Evolutionary conservation across 2,113 vertebrate species (phyloP).

Genomic region (Chionis minor): DNA sequence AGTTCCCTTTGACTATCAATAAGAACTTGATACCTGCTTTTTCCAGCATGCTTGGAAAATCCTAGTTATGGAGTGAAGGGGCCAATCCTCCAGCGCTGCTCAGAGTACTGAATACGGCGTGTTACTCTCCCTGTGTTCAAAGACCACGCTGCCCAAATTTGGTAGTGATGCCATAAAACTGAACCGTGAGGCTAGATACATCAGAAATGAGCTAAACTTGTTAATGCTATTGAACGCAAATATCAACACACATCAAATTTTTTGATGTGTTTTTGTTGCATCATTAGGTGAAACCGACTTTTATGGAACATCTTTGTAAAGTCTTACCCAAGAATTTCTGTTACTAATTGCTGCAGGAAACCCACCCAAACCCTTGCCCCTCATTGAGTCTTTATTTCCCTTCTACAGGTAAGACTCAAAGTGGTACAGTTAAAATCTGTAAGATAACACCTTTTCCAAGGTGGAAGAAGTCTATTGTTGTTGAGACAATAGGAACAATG

Average conservation of each 20-base stretch:
- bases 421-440: background rate
- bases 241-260: background rate
- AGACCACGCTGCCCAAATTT: background rate
- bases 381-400: background rate
- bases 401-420: background rate
- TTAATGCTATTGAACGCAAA: too few relatives aligned
- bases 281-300: background rate
- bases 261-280: background rate
- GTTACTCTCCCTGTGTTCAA: background rate
- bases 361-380: fast-evolving
- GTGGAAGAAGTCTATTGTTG: background rate
- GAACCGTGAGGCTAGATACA: background rate
- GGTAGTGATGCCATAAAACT: background rate
- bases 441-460: background rate
- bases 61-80: background rate
- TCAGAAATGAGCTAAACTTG: background rate
- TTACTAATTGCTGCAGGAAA: background rate
- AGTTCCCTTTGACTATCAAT: background rate
- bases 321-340: background rate
- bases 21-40: background rate
- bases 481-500: background rate
- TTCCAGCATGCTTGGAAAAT: background rate
- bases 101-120: background rate
- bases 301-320: background rate
- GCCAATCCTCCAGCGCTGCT: background rate